A percentile compares a stretch with the other conserved stretches of the same genome.
Conservation (phyloP, 2,113 vertebrate genomes). For the Columba janthina region DNA sequence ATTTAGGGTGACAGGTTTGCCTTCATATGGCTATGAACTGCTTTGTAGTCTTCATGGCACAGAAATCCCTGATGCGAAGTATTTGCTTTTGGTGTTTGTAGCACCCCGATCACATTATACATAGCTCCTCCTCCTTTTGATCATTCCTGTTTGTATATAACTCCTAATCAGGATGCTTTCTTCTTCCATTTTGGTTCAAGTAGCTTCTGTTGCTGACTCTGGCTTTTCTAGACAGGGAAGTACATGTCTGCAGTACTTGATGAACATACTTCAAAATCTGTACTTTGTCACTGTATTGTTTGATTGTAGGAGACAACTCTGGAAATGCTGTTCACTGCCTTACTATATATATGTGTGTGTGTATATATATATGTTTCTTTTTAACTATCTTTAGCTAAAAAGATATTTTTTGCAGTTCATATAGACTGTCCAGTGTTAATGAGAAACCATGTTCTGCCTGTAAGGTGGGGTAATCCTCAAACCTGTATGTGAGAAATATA, state of each 20-base stretch:
- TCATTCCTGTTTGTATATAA: not conserved
- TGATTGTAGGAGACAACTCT: not conserved
- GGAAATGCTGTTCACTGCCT: not conserved
- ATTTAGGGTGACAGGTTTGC: too few relatives aligned
- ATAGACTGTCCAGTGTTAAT: not conserved
- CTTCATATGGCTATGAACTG: too few relatives aligned
- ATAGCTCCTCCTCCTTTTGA: not conserved
- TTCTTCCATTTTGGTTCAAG: not conserved
- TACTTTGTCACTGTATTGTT: not conserved
- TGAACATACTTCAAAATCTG: not conserved
- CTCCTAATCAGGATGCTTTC: not conserved
- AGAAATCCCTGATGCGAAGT: not conserved
- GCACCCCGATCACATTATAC: not conserved
- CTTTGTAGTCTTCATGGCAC: too few relatives aligned
- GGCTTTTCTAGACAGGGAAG: not conserved
- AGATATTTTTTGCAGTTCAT: not conserved
- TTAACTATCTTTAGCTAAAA: not conserved
- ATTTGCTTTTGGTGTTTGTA: not conserved
- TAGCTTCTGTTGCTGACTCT: not conserved
- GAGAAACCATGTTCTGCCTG: not conserved
- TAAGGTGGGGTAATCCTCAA: not conserved
- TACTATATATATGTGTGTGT: too few relatives aligned
- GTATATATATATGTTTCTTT: not conserved
- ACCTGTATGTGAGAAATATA: not conserved
- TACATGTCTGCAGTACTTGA: not conserved